phyloP scores from a whole-genome alignment of 2,888 invertebrate genomes.

The Ischnura elegans region DNA sequence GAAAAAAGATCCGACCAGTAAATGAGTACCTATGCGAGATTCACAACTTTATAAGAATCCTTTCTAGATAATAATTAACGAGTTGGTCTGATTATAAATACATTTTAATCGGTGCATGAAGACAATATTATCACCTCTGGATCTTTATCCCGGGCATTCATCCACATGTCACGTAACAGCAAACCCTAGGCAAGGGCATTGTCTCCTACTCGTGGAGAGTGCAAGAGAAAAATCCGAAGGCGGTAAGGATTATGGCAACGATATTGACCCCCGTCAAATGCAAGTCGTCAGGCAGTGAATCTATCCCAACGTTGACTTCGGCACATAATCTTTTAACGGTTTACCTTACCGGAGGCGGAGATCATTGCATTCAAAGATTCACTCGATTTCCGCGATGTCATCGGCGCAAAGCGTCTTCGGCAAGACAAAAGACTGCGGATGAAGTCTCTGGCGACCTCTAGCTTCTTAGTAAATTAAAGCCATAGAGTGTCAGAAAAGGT shows the following conservation, averaged over 20 bases:
- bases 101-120: background rate
- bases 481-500: background rate
- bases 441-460: background rate
- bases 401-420: background rate
- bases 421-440: slow-evolving; percentile 19
- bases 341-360: background rate
- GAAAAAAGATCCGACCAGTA: no score
- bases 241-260: background rate
- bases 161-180: background rate
- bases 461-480: background rate
- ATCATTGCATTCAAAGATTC: background rate
- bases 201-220: background rate
- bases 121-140: background rate
- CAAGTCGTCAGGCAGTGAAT: background rate
- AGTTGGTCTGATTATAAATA: background rate
- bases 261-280: slow-evolving; percentile 1
- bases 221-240: background rate
- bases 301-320: background rate
- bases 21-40: no score
- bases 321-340: background rate
- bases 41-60: no score
- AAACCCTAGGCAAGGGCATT: background rate
- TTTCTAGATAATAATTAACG: no score
- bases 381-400: slow-evolving; percentile 7
- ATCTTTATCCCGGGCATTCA: background rate